These are phyloP conservation scores for Atlantisia rogersi DNA, from an alignment of 2,113 vertebrate genomes.

Conservation along the genomic window DNA sequence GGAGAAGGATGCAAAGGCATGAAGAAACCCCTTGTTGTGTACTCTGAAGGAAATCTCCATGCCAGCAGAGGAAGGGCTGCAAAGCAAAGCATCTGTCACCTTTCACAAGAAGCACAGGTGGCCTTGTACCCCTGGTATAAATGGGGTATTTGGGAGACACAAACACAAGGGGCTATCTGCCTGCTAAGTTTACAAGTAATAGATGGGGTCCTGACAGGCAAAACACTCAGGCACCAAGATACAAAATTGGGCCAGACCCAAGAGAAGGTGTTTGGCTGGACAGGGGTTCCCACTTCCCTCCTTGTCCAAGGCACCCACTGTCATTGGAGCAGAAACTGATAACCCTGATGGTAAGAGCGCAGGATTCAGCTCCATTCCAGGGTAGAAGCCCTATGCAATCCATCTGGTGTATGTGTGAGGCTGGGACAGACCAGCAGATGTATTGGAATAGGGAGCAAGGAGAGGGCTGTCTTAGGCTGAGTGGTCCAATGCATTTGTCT, in stretches of 20 bases:
- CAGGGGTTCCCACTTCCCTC: neutral
- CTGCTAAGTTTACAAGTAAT: neutral
- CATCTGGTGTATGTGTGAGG: neutral
- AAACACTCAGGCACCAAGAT: neutral
- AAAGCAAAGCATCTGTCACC: neutral
- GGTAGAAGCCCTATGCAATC: neutral
- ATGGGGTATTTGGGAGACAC: neutral
- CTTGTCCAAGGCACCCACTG: neutral
- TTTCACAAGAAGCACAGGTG: neutral
- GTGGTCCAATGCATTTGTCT: neutral
- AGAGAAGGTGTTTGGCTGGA: neutral
- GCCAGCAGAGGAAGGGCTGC: neutral
- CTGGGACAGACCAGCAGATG: neutral
- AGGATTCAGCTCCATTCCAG: neutral
- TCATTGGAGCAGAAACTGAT: neutral
- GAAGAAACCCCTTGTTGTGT: neutral
- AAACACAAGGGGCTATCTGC: neutral
- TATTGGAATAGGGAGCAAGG: neutral
- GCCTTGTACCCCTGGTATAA: neutral
- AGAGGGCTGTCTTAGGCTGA: neutral
- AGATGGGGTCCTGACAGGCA: neutral
- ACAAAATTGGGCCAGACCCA: neutral
- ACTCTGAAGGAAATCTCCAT: neutral
- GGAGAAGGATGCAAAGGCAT: neutral
- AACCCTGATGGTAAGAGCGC: neutral